phyloP scores from a whole-genome alignment of 1,140 invertebrate genomes.

The Lepidostoma basale region DNA sequence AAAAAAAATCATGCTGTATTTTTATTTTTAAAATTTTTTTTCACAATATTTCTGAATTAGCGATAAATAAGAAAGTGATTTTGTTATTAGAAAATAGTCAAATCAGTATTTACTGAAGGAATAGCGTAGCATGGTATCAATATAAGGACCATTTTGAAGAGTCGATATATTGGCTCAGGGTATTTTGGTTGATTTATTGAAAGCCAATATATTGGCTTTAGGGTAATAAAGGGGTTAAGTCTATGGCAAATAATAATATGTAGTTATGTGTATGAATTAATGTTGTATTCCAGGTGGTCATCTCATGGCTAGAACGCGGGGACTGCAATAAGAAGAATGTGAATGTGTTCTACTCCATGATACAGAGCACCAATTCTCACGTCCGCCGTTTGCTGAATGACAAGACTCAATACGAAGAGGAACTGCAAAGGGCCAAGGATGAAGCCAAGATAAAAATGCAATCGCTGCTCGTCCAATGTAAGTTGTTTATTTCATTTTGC shows the following conservation, averaged over 20 bases:
- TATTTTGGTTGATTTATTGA: neutral
- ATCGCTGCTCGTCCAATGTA: constrained; percentile 83
- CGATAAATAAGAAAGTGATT: too few species aligned
- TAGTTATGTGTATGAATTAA: neutral
- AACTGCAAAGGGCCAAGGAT: constrained; percentile 80
- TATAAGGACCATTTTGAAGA: too few species aligned
- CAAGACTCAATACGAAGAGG: constrained; percentile 85
- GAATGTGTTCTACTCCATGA: constrained; percentile 91
- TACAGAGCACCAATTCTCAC: constrained; percentile 91
- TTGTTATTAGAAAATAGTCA: too few species aligned
- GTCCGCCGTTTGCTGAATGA: constrained; percentile 82
- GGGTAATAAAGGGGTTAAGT: neutral
- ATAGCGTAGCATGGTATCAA: too few species aligned
- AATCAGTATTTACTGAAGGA: too few species aligned
- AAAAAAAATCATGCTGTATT: too few species aligned
- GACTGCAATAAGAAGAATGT: constrained; percentile 89
- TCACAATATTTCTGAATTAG: too few species aligned
- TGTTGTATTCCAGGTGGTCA: constrained; percentile 69
- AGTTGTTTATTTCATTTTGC: constrained; percentile 57
- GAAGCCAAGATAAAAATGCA: constrained; percentile 81
- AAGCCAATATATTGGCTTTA: neutral
- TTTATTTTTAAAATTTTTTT: too few species aligned
- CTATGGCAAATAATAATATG: neutral
- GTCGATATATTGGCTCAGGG: too few species aligned
- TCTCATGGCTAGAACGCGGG: constrained; percentile 89